A percentile compares a stretch with the other conserved stretches of the same genome.
Conservation (phyloP, 2,888 invertebrate genomes). For the Atherix ibis region DNA sequence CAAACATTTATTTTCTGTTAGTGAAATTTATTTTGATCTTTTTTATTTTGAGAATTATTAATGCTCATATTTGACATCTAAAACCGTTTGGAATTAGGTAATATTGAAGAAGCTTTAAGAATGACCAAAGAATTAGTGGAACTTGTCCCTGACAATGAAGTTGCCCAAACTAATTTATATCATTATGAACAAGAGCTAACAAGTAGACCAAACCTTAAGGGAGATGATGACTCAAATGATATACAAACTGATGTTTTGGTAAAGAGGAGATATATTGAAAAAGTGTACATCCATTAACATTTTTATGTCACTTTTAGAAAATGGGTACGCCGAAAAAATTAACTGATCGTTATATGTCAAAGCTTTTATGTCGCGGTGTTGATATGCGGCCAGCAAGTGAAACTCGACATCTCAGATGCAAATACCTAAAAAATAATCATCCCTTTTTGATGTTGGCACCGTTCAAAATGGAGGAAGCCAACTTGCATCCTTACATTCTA, state of each 20-base stretch:
- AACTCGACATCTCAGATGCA: slow-evolving; percentile 44
- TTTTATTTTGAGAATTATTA: not conserved
- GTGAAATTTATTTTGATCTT: not conserved
- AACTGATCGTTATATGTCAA: not conserved
- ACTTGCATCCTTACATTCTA: slow-evolving; percentile 61
- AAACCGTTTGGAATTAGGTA: too few relatives aligned
- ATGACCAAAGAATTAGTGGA: slow-evolving; percentile 78
- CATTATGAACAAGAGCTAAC: slow-evolving; percentile 81
- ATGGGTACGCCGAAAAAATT: not conserved
- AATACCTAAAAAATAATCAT: slow-evolving; percentile 50
- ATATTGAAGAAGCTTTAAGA: slow-evolving; percentile 65
- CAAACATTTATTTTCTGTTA: too few relatives aligned
- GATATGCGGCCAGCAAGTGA: slow-evolving; percentile 37
- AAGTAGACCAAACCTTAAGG: too few relatives aligned
- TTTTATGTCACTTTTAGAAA: not conserved
- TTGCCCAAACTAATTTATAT: slow-evolving; percentile 77
- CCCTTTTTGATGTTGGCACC: slow-evolving; percentile 64
- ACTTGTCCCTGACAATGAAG: slow-evolving; percentile 63
- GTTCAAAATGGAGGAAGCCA: slow-evolving; percentile 65
- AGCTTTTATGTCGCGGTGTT: slow-evolving; percentile 56
- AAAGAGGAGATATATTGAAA: too few relatives aligned
- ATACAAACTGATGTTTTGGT: too few relatives aligned
- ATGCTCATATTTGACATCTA: not conserved
- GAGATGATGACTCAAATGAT: too few relatives aligned
- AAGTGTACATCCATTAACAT: too few relatives aligned